phyloP scores from a whole-genome alignment of 2,888 invertebrate genomes.

The Hypselothyrea guttata region DNA sequence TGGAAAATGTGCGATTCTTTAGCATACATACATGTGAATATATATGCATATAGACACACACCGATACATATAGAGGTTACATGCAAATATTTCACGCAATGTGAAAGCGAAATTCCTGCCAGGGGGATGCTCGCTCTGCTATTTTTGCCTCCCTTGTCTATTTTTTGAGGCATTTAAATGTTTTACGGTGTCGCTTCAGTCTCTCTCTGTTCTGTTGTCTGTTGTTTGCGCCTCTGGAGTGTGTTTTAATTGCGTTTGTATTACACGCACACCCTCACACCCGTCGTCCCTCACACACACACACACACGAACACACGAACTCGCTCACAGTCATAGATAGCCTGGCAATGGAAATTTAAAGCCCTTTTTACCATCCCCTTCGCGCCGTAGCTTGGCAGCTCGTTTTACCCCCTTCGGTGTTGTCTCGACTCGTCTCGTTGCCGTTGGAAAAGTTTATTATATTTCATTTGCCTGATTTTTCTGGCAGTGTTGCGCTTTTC shows the following conservation, averaged over 20 bases:
- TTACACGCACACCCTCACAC: constrained; percentile 61
- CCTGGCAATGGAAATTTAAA: constrained; percentile 70
- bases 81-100: constrained; percentile 67
- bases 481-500: constrained; percentile 67
- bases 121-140: constrained; percentile 4
- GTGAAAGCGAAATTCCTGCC: constrained; percentile 72
- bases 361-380: constrained; percentile 44
- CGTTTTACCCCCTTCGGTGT: constrained; percentile 13
- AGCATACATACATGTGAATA: constrained; percentile 10
- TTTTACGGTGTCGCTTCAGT: constrained; percentile 71
- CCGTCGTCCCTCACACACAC: no score
- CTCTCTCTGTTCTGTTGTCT: constrained; percentile 46
- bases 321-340: constrained; percentile 15
- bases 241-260: constrained; percentile 78
- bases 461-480: constrained; percentile 75
- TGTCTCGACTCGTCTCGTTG: constrained; percentile 9
- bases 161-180: constrained; percentile 71
- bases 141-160: constrained; percentile 59
- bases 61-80: neutral
- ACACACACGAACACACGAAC: constrained; percentile 25
- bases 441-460: constrained; percentile 66
- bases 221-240: constrained; percentile 73
- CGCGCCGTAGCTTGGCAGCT: constrained; percentile 41
- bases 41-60: constrained; percentile 16
- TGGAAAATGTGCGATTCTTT: constrained; percentile 62